phyloP scores from a whole-genome alignment of 1,140 invertebrate species.

The Eurosta solidaginis region DNA sequence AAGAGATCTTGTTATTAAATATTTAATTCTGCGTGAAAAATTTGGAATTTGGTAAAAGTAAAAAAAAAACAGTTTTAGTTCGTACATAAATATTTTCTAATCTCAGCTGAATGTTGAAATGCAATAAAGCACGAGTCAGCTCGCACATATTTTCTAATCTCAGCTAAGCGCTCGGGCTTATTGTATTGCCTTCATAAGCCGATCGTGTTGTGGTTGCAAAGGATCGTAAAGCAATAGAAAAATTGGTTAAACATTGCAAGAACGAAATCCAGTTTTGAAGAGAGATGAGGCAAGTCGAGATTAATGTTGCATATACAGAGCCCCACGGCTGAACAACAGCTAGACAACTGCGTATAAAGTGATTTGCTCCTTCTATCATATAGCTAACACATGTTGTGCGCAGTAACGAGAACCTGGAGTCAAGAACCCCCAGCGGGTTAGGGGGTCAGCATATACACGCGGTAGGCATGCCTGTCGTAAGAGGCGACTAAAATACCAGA shows the following conservation, averaged over 20 bases:
- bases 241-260: background rate
- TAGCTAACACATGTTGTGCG: too few species aligned
- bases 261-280: conserved; percentile 1
- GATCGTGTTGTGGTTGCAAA: background rate
- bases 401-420: too few species aligned
- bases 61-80: background rate
- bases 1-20: too few species aligned
- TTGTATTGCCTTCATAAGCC: background rate
- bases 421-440: too few species aligned
- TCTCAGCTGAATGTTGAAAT: background rate
- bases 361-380: too few species aligned
- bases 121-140: background rate
- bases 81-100: too few species aligned
- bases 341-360: too few species aligned
- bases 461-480: too few species aligned
- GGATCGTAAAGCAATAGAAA: background rate
- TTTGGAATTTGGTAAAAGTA: background rate
- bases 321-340: too few species aligned
- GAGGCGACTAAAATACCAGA: too few species aligned
- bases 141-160: background rate
- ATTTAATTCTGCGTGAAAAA: too few species aligned
- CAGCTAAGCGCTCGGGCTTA: background rate
- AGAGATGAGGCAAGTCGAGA: background rate
- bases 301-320: background rate
- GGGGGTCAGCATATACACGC: too few species aligned